These are phyloP conservation scores for Pollenia griseotomentosa DNA, from an alignment of 2,888 invertebrate genomes.

Conservation along the genomic window DNA sequence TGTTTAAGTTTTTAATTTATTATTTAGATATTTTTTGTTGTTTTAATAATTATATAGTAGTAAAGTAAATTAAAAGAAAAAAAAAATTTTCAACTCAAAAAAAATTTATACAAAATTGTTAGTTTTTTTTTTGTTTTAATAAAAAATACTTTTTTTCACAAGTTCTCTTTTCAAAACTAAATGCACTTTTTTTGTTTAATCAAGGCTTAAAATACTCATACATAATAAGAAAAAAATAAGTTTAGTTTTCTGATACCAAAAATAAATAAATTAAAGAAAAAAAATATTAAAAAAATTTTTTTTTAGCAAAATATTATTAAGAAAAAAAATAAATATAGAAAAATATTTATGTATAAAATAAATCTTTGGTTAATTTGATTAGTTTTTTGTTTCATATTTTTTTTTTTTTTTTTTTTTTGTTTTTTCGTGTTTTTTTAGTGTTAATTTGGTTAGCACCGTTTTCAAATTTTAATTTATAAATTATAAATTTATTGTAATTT, in stretches of 20 bases:
- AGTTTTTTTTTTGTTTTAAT: conserved; percentile 41
- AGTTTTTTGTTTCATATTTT: conserved; percentile 71
- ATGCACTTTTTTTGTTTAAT: conserved; percentile 52
- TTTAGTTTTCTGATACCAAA: neutral
- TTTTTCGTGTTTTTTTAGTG: conserved; percentile 54
- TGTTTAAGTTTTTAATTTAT: conserved; percentile 67
- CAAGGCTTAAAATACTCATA: conserved; percentile 6
- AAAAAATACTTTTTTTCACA: conserved; percentile 48
- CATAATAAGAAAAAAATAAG: neutral
- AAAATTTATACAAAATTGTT: conserved; percentile 58
- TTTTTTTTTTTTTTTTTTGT: conserved; percentile 34
- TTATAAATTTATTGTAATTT: conserved; percentile 52
- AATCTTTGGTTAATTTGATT: conserved; percentile 76
- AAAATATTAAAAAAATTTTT: conserved; percentile 2
- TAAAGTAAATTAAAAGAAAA: conserved; percentile 36
- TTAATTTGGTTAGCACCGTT: conserved; percentile 67
- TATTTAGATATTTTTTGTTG: conserved; percentile 43
- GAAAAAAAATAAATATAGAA: conserved; percentile 37
- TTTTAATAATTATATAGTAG: conserved; percentile 44
- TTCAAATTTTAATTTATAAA: conserved; percentile 45
- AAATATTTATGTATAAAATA: conserved; percentile 60
- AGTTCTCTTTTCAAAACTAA: conserved; percentile 52
- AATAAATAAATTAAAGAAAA: neutral
- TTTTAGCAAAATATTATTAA: conserved; percentile 24
- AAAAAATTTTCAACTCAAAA: conserved; percentile 52